These are phyloP conservation scores for Chrysoperla carnea DNA, from an alignment of 1,140 invertebrate genomes.

Conservation along the genomic window DNA sequence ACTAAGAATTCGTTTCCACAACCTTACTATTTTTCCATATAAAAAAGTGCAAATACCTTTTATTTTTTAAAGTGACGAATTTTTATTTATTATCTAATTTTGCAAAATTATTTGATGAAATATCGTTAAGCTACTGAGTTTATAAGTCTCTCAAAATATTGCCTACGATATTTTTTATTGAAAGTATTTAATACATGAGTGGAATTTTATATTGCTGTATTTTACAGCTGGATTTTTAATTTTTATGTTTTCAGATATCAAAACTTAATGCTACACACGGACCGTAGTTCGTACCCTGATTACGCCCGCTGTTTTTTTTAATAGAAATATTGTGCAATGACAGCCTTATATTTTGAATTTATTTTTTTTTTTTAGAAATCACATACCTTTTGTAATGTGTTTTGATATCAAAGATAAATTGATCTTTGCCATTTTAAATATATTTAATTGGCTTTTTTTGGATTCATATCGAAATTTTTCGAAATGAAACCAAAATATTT, in stretches of 20 bases:
- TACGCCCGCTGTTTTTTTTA: slow-evolving; percentile 11
- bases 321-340: slow-evolving; percentile 19
- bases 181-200: neutral
- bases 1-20: too few relatives aligned
- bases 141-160: neutral
- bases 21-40: too few relatives aligned
- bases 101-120: slow-evolving; percentile 3
- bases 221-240: neutral
- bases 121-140: neutral
- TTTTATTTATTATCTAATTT: slow-evolving; percentile 1
- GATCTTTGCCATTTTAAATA: neutral
- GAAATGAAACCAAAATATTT: neutral
- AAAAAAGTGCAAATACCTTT: too few relatives aligned
- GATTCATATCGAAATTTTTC: neutral
- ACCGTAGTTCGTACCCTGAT: slow-evolving; percentile 16
- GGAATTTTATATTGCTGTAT: neutral
- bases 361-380: neutral
- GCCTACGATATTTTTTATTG: neutral
- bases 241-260: neutral
- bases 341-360: slow-evolving; percentile 11
- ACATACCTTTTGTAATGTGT: neutral
- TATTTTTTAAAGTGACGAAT: too few relatives aligned
- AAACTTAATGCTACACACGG: neutral
- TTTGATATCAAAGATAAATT: neutral
- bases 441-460: neutral